Evolutionary conservation across 2,888 invertebrate species (phyloP), one percentile per base, ranked within the genome.

Genomic region (Erebia epiphron): DNA sequence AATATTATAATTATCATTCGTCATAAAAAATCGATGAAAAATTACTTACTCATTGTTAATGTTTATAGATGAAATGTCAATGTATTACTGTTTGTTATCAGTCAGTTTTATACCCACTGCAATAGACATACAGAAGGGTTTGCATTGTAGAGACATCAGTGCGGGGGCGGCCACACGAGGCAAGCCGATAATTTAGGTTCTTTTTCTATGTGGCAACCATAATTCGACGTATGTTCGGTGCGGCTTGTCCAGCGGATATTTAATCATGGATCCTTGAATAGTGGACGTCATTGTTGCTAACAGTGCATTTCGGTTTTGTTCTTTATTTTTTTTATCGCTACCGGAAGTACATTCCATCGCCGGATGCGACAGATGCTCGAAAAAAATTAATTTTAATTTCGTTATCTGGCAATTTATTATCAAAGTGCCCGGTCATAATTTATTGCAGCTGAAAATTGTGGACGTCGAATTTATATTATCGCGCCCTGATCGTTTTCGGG

Each of bases 301-400:
- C 58, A 43, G 61, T 72, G 70, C 64, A 60, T 64, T 69, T 71
- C 67, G 67, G 64, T 72, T 72, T 63, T 70, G 64, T 67, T 65
- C 35, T 50, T 50, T 58, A 60, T 58, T 67, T 50, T 63, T 66
- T 70, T 72, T 74, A 77, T 77, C 77, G 67, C 60, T 41, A 74
- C 71, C 76, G 77, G 77, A 76, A 75, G 56, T 72, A 54, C 68
- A 70, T 73, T 67, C 72, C 75, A 69, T 72, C 67, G 69, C 71
- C 73, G 77, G 76, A 77, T 65, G 72, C 66, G 68, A 69, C 72
- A 73, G 69, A 68, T 72, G 72, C 61, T 72, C 62, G 58, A 50
- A 58, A 57, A 60, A 73, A 71, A 65, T 64, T 62, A 65, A 71
- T 54, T 68, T 69, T 57, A 63, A 72, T 57, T 67, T 70, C 70